Percentiles rank a stretch among this genome's conserved stretches.
Conservation (phyloP, 2,888 invertebrate species). For the Apomyelois bistriatella region DNA sequence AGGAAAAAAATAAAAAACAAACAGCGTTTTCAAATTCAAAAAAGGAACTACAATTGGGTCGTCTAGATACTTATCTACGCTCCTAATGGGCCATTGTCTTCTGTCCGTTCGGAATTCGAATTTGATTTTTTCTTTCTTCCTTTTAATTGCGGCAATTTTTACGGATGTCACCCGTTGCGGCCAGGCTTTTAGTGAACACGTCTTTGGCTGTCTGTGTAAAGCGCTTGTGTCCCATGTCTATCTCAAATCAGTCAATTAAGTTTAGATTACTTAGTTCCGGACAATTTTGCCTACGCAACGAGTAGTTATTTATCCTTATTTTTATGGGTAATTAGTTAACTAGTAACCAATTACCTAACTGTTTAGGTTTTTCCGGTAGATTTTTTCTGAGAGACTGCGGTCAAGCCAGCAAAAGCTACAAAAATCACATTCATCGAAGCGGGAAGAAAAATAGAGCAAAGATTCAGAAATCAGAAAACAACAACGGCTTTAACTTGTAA, state of each 20-base stretch:
- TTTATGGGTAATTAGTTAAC: too few species aligned
- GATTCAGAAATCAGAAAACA: too few species aligned
- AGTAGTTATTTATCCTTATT: neutral
- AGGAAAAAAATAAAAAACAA: slow-evolving; percentile 23
- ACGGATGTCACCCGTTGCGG: slow-evolving; percentile 55
- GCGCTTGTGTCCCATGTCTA: neutral
- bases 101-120: slow-evolving; percentile 42
- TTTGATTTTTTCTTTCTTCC: slow-evolving; percentile 52
- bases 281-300: neutral
- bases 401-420: too few species aligned
- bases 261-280: slow-evolving; percentile 1
- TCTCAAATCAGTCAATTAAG: slow-evolving; percentile 5
- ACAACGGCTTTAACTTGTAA: too few species aligned
- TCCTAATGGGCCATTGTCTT: slow-evolving; percentile 74
- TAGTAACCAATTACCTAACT: too few species aligned
- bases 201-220: slow-evolving; percentile 26
- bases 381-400: too few species aligned
- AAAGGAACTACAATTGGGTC: slow-evolving; percentile 54
- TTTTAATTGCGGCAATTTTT: slow-evolving; percentile 75
- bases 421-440: too few species aligned
- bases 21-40: slow-evolving; percentile 41
- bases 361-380: too few species aligned
- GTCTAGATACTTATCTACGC: slow-evolving; percentile 69
- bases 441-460: too few species aligned
- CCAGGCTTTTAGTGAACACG: slow-evolving; percentile 34